Evolutionary conservation across 2,113 vertebrate genomes (phyloP), one percentile per base, ranked within the genome.

Genomic region (Sinosuthora webbiana): DNA sequence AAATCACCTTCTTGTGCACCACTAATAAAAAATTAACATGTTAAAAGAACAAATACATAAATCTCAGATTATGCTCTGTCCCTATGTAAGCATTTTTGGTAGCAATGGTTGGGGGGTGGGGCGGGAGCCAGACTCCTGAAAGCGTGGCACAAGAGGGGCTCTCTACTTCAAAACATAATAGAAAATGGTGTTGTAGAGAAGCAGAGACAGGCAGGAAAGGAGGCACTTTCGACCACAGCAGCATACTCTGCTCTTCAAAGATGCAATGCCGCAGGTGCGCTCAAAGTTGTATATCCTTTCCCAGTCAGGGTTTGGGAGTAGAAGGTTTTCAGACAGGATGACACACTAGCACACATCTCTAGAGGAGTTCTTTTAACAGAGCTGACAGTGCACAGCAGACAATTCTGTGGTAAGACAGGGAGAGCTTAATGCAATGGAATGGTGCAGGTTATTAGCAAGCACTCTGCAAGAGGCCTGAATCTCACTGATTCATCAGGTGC

Each of bases 301-400:
- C 33, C 47, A 71, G 79, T 1, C 68, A 39, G 47, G 15, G 39
- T n/a, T n/a, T 77, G 35, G 75, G 25, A 94, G 42, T 15, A 77
- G 41, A 82, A 53, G 22, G 19, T 52, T 96, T 94, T 73, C 92
- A 96, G 93, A 65, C 79, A 83, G 59, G 47, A 55, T 81, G 90
- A 93, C 94, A 96, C 76, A 86, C 64, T 90, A 81, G 85, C 93
- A 90, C 69, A 83, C 68, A 91, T 92, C 63, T 93, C 71, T 39
- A 59, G 35, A 73, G 70, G 15, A 88, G 68, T 71, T 81, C 73
- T 44, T 90, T 75, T 71, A 94, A 93, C 35, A 60, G 31, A 91
- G 76, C 33, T 86, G 85, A 90, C 90, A 90, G 60, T 0, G 1
- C 90, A 39, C 59, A 74, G 71, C 68, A 55, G 91, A 83, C 68